Base-by-base conservation (phyloP, 2,888 invertebrate genomes). In the Aphodius granarius region DNA sequence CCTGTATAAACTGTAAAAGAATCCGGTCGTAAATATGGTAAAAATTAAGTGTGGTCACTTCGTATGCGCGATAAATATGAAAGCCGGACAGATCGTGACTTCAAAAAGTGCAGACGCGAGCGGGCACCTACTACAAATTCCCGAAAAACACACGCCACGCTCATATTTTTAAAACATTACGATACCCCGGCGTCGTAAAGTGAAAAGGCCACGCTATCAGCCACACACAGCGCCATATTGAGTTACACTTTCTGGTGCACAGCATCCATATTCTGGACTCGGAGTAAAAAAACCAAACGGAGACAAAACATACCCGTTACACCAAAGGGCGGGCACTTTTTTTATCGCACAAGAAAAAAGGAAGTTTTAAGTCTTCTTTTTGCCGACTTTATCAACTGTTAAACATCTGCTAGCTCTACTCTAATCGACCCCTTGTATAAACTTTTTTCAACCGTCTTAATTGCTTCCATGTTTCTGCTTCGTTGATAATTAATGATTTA, bases 171-270 rank as follows among this genome's bases (percentile, higher is more conserved):
- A 72, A 75, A 76, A 78, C 73, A 74, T 80, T 80, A 80, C 78
- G 77, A 79, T 79, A 77, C 78, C 75, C 76, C 68, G 66, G 75
- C 76, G 75, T 77, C 80, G 78, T 80, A 80, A 80, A 80, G 76
- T 78, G 74, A 77, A 75, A 71, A 72, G 65, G 65, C 74, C 75
- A 71, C 77, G 77, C 77, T 76, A 77, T 74, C 79, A 80, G 77
- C 80, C 79, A 79, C 79, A 80, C 79, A 79, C 79, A 75, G 77
- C 74, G 78, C 70, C 76, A 77, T 78, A 79, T 80, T 75, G 79
- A 78, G 76, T 80, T 80, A 78, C 80, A 77, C 71, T 75, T 68
- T 68, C 22, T 6, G 68, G 68, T 43, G 43, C 68, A 21, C 68
- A 43, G 68, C 68, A 68, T 68, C 63, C 72, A 72, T 72, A 43